Evolutionary conservation across 2,797 vertebrate genomes (phyloP), one percentile per base, ranked within the genome.

Genomic region (Lerista edwardsae): DNA sequence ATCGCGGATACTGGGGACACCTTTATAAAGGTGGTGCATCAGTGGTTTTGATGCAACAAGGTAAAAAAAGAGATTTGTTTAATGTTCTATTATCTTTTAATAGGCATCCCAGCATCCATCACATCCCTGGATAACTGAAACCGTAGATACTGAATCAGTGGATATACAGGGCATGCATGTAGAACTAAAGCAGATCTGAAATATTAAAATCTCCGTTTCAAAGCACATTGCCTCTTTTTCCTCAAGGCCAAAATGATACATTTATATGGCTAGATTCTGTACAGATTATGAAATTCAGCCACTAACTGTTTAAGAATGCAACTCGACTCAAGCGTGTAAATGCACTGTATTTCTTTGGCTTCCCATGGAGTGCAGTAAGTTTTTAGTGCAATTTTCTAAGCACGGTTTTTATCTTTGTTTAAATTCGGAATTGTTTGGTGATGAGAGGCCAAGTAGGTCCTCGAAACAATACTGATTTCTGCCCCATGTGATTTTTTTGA

Each of bases 391-490:
- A 36, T 61, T 4, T 47, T n/a, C 7, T 64, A 65, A 27, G 59
- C 61, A 39, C 6, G 21, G 8, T 77, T 61, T 71, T 41, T 31
- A 31, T 68, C 25, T 76, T 75, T 69, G 19, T 55, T 77, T 61
- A 61, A 78, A 77, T 84, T 61, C 55, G n/a, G 51, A 9, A 17
- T 71, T 34, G 57, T 64, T 75, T 61, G 55, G 19, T 82, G 61
- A 41, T 1, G 23, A 3, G n/a, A 80, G 83, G 68, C 83, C 80
- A 85, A 21, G 8, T 6, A 34, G 47, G 51, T 34, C 55, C 31
- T 51, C 44, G 57, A 80, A 77, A 91, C 34, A 57, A 27, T 23
- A n/a, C 21, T 90, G 86, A n/a, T 86, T 76, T 0, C 14, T 39
- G 29, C 2, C 78, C 68, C 29, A 62, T 44, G 8, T 1, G n/a